Evolutionary conservation across 2,888 invertebrate species (phyloP).

Genomic region (Leptodirus hochenwartii): DNA sequence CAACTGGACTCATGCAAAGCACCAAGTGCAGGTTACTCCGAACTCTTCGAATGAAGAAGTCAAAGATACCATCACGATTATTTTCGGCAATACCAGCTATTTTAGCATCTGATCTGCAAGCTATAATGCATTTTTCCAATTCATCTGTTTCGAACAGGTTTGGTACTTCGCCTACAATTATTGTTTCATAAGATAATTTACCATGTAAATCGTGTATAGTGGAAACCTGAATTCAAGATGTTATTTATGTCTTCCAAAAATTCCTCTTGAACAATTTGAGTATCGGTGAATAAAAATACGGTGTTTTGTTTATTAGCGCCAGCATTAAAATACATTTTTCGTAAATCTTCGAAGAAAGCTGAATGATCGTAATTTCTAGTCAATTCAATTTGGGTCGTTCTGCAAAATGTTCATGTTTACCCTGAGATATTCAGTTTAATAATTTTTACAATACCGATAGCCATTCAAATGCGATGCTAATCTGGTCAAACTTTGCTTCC

Average conservation of each 20-base stretch:
- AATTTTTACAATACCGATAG: conserved; percentile 28
- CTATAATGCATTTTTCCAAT: conserved; percentile 64
- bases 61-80: conserved; percentile 61
- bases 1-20: conserved; percentile 81
- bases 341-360: conserved; percentile 72
- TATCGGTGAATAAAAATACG: conserved; percentile 77
- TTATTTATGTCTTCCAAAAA: conserved; percentile 87
- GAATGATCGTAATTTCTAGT: conserved; percentile 66
- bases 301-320: conserved; percentile 56
- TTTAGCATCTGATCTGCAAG: conserved; percentile 52
- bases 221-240: conserved; percentile 65
- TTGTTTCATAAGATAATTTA: conserved; percentile 1
- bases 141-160: conserved; percentile 80
- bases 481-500: conserved; percentile 66
- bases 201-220: conserved; percentile 3
- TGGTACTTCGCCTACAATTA: conserved; percentile 66
- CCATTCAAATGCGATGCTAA: conserved; percentile 71
- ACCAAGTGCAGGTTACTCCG: conserved; percentile 70
- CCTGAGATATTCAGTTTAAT: conserved; percentile 1
- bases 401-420: background rate
- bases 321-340: conserved; percentile 59
- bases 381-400: conserved; percentile 62
- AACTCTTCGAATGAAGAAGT: conserved; percentile 70
- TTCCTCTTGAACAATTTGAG: conserved; percentile 78
- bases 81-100: conserved; percentile 45